Percentiles rank a stretch among this genome's conserved stretches.
These are phyloP conservation scores for Anseranas semipalmata DNA, from an alignment of 2,113 vertebrate genomes.

Conservation along the genomic window DNA sequence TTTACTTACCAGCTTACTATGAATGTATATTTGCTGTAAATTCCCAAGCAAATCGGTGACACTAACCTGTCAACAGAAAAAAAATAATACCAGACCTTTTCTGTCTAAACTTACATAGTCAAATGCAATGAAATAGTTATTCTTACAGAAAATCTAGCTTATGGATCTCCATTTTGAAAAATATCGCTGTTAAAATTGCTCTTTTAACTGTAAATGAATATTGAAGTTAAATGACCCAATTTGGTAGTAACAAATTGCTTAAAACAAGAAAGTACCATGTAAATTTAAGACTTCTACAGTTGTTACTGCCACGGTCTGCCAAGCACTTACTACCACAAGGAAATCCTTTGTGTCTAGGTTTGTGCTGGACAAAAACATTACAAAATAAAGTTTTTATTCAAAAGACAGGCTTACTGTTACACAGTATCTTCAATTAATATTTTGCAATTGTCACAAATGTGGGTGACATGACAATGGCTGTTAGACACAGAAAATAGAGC, in stretches of 20 bases:
- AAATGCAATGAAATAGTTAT: not conserved
- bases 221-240: not conserved
- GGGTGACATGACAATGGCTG: not conserved
- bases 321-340: not conserved
- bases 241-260: not conserved
- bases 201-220: not conserved
- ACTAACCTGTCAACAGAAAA: not conserved
- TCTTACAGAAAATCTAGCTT: not conserved
- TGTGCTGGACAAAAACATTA: not conserved
- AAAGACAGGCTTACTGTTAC: not conserved
- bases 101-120: not conserved
- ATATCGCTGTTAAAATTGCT: not conserved
- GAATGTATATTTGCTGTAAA: not conserved
- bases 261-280: not conserved
- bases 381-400: not conserved
- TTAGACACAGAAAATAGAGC: not conserved
- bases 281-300: not conserved
- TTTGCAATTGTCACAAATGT: not conserved
- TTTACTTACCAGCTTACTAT: not conserved
- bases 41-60: not conserved
- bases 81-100: not conserved
- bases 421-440: not conserved
- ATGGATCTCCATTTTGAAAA: not conserved
- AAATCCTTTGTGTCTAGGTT: not conserved
- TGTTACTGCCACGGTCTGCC: not conserved